Conservation (phyloP, 2,888 invertebrate genomes). For the Eupithecia vulgata region DNA sequence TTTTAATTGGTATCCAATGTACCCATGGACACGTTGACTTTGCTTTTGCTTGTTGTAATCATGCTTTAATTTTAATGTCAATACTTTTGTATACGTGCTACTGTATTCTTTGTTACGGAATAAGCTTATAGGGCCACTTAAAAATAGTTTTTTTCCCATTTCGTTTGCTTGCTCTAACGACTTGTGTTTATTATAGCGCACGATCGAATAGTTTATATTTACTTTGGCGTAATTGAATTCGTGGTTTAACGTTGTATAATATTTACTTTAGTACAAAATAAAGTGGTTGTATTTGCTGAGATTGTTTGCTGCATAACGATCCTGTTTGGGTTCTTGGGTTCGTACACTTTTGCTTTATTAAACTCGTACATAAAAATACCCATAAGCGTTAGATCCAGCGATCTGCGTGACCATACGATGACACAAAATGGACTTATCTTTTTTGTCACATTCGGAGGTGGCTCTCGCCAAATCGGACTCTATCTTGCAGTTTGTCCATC, state of each 20-base stretch:
- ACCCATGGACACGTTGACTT: background rate
- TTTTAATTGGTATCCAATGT: background rate
- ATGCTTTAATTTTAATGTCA: background rate
- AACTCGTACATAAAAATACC: background rate
- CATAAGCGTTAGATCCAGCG: background rate
- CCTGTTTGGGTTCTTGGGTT: conserved; percentile 14
- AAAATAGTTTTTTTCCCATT: background rate
- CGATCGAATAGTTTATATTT: conserved; percentile 31
- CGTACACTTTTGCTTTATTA: background rate
- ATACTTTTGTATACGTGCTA: background rate
- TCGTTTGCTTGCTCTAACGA: conserved; percentile 32
- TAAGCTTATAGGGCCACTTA: background rate
- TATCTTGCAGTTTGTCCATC: background rate
- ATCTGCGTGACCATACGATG: no score
- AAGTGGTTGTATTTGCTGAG: background rate
- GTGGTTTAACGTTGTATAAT: conserved; percentile 30
- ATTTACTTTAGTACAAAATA: conserved; percentile 20
- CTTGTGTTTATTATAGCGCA: conserved; percentile 28
- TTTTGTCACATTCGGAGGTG: no score
- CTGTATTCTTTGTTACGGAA: background rate
- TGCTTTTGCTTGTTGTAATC: background rate
- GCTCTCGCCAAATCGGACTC: no score
- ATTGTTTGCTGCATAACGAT: conserved; percentile 13
- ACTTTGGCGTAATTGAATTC: conserved; percentile 32
- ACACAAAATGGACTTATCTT: background rate